Evolutionary conservation across 2,888 invertebrate species (phyloP), one percentile per base, ranked within the genome.

Genomic region (Acleris emargana): DNA sequence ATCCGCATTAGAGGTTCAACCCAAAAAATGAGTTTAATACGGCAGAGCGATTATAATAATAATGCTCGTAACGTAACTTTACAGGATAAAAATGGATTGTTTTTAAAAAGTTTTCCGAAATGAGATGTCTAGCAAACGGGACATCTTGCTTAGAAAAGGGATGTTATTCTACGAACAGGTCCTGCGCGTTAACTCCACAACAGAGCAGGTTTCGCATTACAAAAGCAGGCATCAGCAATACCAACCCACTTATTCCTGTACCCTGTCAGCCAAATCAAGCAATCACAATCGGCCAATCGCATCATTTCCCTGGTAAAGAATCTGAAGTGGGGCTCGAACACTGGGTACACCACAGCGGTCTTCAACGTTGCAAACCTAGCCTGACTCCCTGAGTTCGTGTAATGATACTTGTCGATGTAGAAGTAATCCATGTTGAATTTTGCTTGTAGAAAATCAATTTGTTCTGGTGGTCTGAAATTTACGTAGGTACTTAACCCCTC

Each of bases 301-400:
- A 95, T 93, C 64, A 95, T 81, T 73, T 96, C 96, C 67, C 94
- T 86, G 17, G 94, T 80, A 68, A 95, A 94, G 76, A 90, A 94
- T 51, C 90, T 84, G 45, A 88, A 88, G 72, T 94, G 93, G 4
- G 79, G 82, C 69, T 94, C 93, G 71, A 95, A 95, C 1, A 93
- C 92, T 0, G 95, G 94, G 67, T 94, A 94, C 16, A 93, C 73
- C 1, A 94, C 69, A 0, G 77, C 78, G 0, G 81, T 73, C 63
- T 87, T 86, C 3, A 91, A 54, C 0, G 76, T 75, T 0, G 77
- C 73, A 57, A 86, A 83, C 0, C 87, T 88, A 2, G 78, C 74
- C 2, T 74, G 67, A 0, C 67, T 9, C 0, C 81, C 85, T 1
- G 80, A 70, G 0, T 77, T 81, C 2, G 55, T 58, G n/a, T 69